phyloP scores from a whole-genome alignment of 2,888 invertebrate species.

The Tenthredo amoena region DNA sequence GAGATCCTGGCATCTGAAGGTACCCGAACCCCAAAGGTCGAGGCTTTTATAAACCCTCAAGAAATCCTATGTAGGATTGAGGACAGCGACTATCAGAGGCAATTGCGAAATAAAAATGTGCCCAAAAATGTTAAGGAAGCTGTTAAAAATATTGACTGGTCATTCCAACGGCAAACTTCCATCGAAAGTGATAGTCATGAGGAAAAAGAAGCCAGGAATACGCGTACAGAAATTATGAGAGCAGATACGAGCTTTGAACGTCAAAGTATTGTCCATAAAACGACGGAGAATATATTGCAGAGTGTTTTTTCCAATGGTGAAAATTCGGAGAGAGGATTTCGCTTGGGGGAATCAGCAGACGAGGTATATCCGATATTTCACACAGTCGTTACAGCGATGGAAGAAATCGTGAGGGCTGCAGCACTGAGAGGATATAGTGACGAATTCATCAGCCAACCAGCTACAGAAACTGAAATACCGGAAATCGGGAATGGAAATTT shows the following conservation, averaged over 20 bases:
- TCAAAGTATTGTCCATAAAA: conserved; percentile 45
- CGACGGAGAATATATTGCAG: conserved; percentile 57
- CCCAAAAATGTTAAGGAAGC: not conserved
- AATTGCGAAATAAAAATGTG: not conserved
- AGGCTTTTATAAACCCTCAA: not conserved
- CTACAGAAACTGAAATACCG: conserved; percentile 39
- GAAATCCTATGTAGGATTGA: not conserved
- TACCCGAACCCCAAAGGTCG: not conserved
- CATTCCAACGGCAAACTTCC: not conserved
- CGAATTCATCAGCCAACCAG: conserved; percentile 49
- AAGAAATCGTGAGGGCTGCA: conserved; percentile 60
- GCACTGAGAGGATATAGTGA: conserved; percentile 42
- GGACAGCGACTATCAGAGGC: not conserved
- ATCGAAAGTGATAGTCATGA: not conserved
- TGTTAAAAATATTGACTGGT: conserved; percentile 19
- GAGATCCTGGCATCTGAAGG: not conserved
- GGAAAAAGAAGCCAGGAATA: not conserved
- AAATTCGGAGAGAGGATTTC: conserved; percentile 57
- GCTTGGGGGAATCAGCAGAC: conserved; percentile 55
- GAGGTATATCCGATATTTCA: conserved; percentile 58
- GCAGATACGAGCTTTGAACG: not conserved
- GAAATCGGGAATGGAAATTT: conserved; percentile 9
- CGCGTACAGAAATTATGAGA: not conserved
- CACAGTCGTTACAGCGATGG: conserved; percentile 57
- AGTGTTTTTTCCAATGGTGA: conserved; percentile 58